Conservation (phyloP, 2,888 invertebrate genomes). For the Apocheima hispidaria region DNA sequence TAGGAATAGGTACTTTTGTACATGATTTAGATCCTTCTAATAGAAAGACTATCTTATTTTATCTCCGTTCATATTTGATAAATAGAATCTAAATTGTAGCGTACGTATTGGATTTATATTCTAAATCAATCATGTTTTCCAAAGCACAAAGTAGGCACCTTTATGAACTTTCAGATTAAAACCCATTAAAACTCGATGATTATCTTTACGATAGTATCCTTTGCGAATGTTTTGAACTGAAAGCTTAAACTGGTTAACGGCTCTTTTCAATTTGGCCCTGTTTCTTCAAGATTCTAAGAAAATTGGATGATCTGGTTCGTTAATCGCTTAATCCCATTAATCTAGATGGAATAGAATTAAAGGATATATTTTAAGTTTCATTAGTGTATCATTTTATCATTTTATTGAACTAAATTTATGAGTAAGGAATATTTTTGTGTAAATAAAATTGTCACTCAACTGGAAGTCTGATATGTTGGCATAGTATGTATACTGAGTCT, state of each 20-base stretch:
- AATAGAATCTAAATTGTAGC: too few species aligned
- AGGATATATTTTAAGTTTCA: neutral
- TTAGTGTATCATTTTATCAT: neutral
- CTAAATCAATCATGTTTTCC: constrained; percentile 12
- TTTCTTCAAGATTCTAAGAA: constrained; percentile 23
- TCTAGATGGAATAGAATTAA: neutral
- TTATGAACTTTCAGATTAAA: constrained; percentile 27
- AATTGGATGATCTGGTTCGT: constrained; percentile 24
- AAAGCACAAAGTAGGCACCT: constrained; percentile 18
- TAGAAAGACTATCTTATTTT: too few species aligned
- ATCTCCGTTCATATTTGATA: too few species aligned
- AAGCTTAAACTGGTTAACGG: constrained; percentile 20
- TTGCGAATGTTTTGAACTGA: constrained; percentile 20
- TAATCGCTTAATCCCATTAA: constrained; percentile 25
- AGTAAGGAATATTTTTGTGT: too few species aligned
- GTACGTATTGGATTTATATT: constrained; percentile 13
- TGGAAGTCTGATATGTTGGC: too few species aligned
- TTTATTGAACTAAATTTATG: neutral
- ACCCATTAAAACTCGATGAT: constrained; percentile 41
- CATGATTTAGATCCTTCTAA: too few species aligned
- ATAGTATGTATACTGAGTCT: too few species aligned
- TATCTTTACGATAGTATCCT: constrained; percentile 37
- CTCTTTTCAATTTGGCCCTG: constrained; percentile 34
- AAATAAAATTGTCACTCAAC: too few species aligned
- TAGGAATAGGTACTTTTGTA: too few species aligned